These are phyloP conservation scores for Lasaia peninsularis DNA, from an alignment of 1,140 invertebrate genomes.

Conservation along the genomic window DNA sequence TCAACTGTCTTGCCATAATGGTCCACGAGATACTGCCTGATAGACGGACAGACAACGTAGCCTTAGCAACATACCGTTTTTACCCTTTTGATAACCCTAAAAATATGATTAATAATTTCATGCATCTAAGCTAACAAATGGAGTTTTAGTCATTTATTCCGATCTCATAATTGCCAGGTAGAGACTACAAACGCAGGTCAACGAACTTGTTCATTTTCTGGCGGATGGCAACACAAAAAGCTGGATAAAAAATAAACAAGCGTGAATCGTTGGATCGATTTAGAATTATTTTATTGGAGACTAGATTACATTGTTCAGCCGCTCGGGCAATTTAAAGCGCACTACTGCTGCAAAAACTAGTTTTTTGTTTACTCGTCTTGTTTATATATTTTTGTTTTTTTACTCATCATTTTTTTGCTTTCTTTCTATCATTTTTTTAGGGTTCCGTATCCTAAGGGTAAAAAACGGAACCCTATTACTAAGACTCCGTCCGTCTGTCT, in stretches of 20 bases:
- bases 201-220: neutral
- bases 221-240: neutral
- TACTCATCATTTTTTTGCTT: no score
- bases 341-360: neutral
- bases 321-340: neutral
- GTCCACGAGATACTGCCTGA: no score
- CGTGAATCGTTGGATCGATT: slow-evolving; percentile 1
- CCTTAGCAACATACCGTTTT: no score
- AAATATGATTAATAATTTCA: slow-evolving; percentile 4
- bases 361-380: no score
- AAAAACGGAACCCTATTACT: no score
- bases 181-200: neutral
- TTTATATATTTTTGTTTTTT: no score
- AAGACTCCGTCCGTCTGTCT: no score
- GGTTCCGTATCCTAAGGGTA: no score
- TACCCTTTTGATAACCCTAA: no score
- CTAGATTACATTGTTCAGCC: neutral
- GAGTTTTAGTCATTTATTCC: neutral
- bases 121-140: neutral
- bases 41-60: no score
- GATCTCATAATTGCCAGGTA: neutral
- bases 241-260: neutral
- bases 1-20: no score
- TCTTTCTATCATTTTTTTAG: no score
- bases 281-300: slow-evolving; percentile 3